Percentiles rank a stretch among this genome's conserved stretches.
Evolutionary conservation across 2,113 vertebrate genomes (phyloP).

Genomic region (Struthidea cinerea): DNA sequence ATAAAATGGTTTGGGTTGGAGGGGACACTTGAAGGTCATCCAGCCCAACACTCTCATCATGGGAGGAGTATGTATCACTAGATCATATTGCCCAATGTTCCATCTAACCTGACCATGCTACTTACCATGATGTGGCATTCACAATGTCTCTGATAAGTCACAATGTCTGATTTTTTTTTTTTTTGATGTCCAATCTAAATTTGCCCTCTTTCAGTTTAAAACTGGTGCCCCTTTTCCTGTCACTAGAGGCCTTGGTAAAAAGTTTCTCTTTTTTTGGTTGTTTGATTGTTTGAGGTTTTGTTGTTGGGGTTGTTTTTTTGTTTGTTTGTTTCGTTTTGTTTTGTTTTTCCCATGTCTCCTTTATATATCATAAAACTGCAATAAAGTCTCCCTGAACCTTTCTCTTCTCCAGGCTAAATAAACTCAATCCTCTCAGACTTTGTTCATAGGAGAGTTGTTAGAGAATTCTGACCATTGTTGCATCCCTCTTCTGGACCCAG

Average conservation of each 20-base stretch:
- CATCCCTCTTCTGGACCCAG: not conserved
- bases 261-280: not conserved
- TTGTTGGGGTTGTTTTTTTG: not conserved
- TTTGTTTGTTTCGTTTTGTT: not conserved
- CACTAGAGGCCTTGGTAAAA: not conserved
- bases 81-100: not conserved
- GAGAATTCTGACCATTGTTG: not conserved
- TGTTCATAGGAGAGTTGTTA: not conserved
- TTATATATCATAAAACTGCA: not conserved
- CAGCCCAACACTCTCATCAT: not conserved
- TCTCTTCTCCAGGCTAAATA: not conserved
- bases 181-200: not conserved
- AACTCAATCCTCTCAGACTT: not conserved
- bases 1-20: not conserved
- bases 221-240: not conserved
- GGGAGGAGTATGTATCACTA: not conserved
- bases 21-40: not conserved
- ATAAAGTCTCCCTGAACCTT: fast-evolving
- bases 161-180: not conserved
- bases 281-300: not conserved
- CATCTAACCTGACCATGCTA: not conserved
- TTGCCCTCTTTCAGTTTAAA: not conserved
- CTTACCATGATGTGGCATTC: not conserved
- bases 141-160: not conserved
- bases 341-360: not conserved